Base-by-base conservation (phyloP, 2,797 vertebrate species). In the Silurus aristotelis region DNA sequence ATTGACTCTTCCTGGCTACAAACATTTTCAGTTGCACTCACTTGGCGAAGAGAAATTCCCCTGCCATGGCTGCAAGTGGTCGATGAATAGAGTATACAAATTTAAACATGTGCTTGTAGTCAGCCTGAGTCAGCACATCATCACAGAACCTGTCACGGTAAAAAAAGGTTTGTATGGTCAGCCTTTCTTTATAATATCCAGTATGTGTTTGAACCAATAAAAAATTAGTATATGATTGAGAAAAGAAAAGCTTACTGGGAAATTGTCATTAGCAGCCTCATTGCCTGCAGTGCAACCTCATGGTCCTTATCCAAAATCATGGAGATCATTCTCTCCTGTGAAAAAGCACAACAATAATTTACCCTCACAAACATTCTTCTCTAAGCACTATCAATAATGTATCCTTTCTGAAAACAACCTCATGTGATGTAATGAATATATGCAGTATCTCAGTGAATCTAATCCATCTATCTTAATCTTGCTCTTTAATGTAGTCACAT, bases 241-340 rank as follows among this genome's bases (percentile, higher is more conserved):
- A 90, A 81, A 38, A 91, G 10, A 86, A 75, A 85, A 6, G 84
- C 86, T 85, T 61, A 98, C 97, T 95, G 95, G 90, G 96, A 96
- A 90, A 98, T 96, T 89, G 96, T 93, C 76, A 96, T 92, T 90
- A 98, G 94, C 83, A 98, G 95, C 91, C 96, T 97, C 95, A 98
- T 94, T 87, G 96, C 94, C 94, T 98, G 97, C 82, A 97, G 93
- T 6, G 96, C 95, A 90, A 98, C 97, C 90, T 98, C 97, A 84
- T 94, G 95, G 93, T 98, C 97, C 91, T 96, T 97, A 92, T 98
- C 97, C 93, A 97, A 93, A 76, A 95, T 95, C 97, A 98, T 97
- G 88, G 97, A 97, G 89, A 97, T 92, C 91, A 98, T 95, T 90
- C 97, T 95, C 76, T 96, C 96, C 97, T 98, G 92, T 73, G 90